Evolutionary conservation across 2,888 invertebrate species (phyloP).

Genomic region (Melitaea athalia): DNA sequence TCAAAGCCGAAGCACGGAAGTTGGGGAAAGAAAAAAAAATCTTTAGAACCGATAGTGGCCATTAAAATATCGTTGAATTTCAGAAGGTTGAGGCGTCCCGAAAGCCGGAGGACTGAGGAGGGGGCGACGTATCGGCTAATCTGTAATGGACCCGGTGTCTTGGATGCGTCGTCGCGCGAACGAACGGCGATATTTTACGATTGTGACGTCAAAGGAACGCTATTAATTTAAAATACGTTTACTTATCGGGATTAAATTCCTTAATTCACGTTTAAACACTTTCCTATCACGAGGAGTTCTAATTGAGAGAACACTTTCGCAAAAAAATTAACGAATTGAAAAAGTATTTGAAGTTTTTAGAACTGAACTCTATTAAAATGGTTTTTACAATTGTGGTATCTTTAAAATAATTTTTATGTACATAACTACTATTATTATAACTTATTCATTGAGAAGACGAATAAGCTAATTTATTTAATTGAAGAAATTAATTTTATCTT

Average conservation of each 20-base stretch:
- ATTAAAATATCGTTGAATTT: constrained; percentile 81
- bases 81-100: constrained; percentile 49
- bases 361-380: too few species aligned
- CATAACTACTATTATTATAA: too few species aligned
- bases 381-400: too few species aligned
- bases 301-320: not conserved
- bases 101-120: constrained; percentile 32
- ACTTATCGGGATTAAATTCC: constrained; percentile 12
- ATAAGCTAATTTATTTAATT: too few species aligned
- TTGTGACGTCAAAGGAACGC: constrained; percentile 28
- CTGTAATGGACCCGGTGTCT: constrained; percentile 35
- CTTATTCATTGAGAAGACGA: too few species aligned
- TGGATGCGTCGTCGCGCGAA: constrained; percentile 13
- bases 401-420: too few species aligned
- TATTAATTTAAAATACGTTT: constrained; percentile 29
- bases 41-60: constrained; percentile 75
- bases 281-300: not conserved
- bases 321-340: not conserved
- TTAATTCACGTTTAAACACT: not conserved
- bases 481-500: too few species aligned
- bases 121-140: constrained; percentile 24
- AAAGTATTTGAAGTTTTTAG: not conserved
- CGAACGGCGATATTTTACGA: constrained; percentile 25
- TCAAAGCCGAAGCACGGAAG: constrained; percentile 50
- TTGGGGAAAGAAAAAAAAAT: constrained; percentile 50